Percentiles rank a stretch among this genome's conserved stretches.
phyloP scores from a whole-genome alignment of 2,888 invertebrate genomes.

The Bembecia ichneumoniformis region DNA sequence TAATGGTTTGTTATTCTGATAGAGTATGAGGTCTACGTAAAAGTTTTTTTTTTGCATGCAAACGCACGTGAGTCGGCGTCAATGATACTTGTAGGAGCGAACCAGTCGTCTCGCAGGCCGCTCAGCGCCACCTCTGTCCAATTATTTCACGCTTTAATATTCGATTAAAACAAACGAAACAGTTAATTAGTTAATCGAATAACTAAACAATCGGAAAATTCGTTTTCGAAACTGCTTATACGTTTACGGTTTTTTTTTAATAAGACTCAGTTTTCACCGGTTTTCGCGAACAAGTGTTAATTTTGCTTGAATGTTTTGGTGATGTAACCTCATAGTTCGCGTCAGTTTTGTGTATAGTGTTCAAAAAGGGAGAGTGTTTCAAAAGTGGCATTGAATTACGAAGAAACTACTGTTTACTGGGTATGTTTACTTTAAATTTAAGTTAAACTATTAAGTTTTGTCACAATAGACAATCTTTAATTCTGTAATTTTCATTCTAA shows the following conservation, averaged over 20 bases:
- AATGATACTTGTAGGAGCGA: conserved; percentile 42
- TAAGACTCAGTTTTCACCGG: no score
- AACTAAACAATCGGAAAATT: background rate
- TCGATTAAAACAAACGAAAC: conserved; percentile 28
- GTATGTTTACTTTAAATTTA: conserved; percentile 15
- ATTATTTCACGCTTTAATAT: conserved; percentile 53
- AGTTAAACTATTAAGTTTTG: no score
- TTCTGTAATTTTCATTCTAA: conserved; percentile 8
- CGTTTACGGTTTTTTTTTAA: no score
- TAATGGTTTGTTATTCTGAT: conserved; percentile 29
- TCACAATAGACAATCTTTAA: background rate
- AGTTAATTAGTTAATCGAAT: conserved; percentile 2
- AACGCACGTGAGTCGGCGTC: conserved; percentile 58
- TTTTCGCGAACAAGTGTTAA: conserved; percentile 28
- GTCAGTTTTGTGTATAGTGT: conserved; percentile 37
- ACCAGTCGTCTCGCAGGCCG: conserved; percentile 32
- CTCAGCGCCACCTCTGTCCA: conserved; percentile 47
- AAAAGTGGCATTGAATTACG: conserved; percentile 30
- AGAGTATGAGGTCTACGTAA: conserved; percentile 45
- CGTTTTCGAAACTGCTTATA: conserved; percentile 5
- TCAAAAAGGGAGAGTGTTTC: conserved; percentile 44
- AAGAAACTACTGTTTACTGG: conserved; percentile 6
- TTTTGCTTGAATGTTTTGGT: conserved; percentile 41
- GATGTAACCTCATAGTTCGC: conserved; percentile 52
- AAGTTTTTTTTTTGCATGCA: conserved; percentile 61